Evolutionary conservation across 2,113 vertebrate genomes (phyloP), one percentile per base, ranked within the genome.

Genomic region (Calidris pugnax): DNA sequence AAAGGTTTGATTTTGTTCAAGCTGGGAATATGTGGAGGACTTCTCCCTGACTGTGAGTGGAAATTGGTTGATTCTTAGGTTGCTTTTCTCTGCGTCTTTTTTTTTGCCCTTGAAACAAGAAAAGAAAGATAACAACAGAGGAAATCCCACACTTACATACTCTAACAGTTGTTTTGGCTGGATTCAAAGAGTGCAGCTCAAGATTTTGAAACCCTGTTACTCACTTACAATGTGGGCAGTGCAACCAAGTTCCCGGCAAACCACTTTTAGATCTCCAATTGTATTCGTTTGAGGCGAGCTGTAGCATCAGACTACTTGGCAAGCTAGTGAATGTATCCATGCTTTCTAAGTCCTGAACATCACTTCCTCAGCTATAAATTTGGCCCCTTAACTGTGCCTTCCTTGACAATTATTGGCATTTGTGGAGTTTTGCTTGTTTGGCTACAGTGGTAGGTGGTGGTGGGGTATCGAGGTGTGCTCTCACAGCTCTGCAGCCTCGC

Each of bases 361-460:
- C 1, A 17, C 27, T 64, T 47, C n/a, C 47, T 67, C 33, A 76
- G 43, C 72, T 67, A 39, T 41, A 22, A 62, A 39, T 85, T 12
- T 62, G n/a, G 12, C 4, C 76, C 23, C 0, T 5, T 75, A 83
- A 51, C 23, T 41, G 4, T 53, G 10, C 47, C 13, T 68, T 82
- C 30, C 41, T 28, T 73, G 50, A 24, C 24, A 93, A 83, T 80
- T 83, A 56, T 45, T 64, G 72, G 6, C 21, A 15, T 69, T 83
- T 62, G 9, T 57, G 73, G 41, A 21, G 8, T 20, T 85, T 79
- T 78, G 18, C 35, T 80, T 47, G 26, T 13, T 32, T 10, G 28
- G 32, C 50, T 39, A 16, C n/a, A 69, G 14, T 32, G 28, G 10
- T 56, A 0, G 4, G 30, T 45, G 57, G 1, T 2, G 2, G 24